Conservation (phyloP, 2,113 vertebrate species). For the Ailuropoda melanoleuca region DNA sequence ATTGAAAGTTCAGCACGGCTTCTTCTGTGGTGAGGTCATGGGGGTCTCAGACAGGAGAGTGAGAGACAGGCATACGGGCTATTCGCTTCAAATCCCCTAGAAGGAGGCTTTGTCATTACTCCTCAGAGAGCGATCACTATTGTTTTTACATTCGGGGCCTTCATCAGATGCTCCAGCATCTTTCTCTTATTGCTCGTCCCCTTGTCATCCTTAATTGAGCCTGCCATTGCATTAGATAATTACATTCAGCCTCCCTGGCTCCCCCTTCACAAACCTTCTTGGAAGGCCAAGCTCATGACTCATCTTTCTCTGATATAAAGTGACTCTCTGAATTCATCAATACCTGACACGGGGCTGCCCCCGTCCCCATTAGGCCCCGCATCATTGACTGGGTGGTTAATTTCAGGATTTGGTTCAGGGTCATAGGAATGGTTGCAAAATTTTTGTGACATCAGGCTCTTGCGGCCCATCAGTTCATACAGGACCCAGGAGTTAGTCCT, state of each 20-base stretch:
- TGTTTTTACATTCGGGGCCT: slow-evolving; percentile 47
- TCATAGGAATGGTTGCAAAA: not conserved
- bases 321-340: slow-evolving; percentile 77
- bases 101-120: not conserved
- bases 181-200: slow-evolving; percentile 48
- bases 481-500: not conserved
- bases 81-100: not conserved
- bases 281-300: slow-evolving; percentile 77
- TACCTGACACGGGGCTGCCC: slow-evolving; percentile 60
- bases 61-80: not conserved
- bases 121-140: not conserved
- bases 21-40: not conserved
- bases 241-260: slow-evolving; percentile 41
- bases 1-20: not conserved
- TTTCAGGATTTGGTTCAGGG: slow-evolving; percentile 62
- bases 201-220: slow-evolving; percentile 66
- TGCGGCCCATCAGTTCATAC: slow-evolving; percentile 21
- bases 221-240: slow-evolving; percentile 72
- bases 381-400: slow-evolving; percentile 65
- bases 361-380: slow-evolving; percentile 45
- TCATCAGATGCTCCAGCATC: slow-evolving; percentile 46
- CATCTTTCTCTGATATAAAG: slow-evolving; percentile 68
- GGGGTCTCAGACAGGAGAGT: not conserved
- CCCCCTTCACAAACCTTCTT: slow-evolving; percentile 71
- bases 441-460: slow-evolving; percentile 53